phyloP scores from a whole-genome alignment of 1,140 invertebrate species.

The Macrocentrus cingulum region DNA sequence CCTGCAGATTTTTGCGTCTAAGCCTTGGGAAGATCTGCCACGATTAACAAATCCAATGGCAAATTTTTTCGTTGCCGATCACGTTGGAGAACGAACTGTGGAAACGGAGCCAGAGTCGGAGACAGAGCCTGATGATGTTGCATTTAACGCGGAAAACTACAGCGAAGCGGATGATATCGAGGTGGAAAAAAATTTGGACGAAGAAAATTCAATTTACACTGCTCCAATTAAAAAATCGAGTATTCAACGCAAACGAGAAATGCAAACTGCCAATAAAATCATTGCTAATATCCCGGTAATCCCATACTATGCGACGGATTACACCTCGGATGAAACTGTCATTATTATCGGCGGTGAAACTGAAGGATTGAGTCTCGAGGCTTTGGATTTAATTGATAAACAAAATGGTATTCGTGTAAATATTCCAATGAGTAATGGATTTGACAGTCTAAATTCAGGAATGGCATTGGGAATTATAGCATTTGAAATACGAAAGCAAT shows the following conservation, averaged over 20 bases:
- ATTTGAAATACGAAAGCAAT: conserved; percentile 82
- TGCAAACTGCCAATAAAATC: conserved; percentile 22
- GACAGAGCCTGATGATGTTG: background rate
- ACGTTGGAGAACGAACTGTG: conserved; percentile 60
- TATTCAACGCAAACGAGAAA: background rate
- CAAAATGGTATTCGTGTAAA: conserved; percentile 67
- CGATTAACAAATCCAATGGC: conserved; percentile 58
- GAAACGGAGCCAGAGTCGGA: background rate
- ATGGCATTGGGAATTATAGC: conserved; percentile 79
- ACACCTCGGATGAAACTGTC: conserved; percentile 58
- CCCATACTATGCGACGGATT: conserved; percentile 68
- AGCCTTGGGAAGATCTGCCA: conserved; percentile 68
- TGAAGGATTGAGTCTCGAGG: conserved; percentile 74
- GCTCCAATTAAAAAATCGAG: background rate
- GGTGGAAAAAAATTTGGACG: background rate
- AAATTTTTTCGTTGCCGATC: conserved; percentile 74
- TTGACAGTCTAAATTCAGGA: conserved; percentile 85
- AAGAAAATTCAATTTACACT: background rate
- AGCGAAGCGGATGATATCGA: background rate
- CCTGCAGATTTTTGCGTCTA: conserved; percentile 65
- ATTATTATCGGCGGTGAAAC: conserved; percentile 89
- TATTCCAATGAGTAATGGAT: conserved; percentile 75
- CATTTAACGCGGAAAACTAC: background rate
- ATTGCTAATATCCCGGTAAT: conserved; percentile 57
- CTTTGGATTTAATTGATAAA: conserved; percentile 61